Conservation (phyloP, 2,888 invertebrate species). For the Acanthococcus lagerstroemiae region DNA sequence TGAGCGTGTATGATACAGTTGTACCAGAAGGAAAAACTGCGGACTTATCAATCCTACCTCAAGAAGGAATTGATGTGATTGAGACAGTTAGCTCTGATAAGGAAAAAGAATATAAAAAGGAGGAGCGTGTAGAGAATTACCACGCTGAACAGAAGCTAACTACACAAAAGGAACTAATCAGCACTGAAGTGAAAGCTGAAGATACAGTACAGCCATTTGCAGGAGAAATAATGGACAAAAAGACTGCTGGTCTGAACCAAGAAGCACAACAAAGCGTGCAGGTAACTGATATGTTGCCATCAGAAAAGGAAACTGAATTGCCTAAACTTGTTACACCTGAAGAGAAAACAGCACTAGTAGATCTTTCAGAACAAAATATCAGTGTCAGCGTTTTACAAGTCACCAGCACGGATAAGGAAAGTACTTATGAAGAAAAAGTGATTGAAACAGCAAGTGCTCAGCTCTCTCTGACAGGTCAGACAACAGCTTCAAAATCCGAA, state of each 20-base stretch:
- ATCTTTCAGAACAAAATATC: conserved; percentile 37
- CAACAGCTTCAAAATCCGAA: conserved; percentile 38
- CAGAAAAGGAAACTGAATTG: conserved; percentile 48
- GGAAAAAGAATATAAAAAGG: conserved; percentile 42
- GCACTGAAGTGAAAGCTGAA: conserved; percentile 45
- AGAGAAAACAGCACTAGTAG: conserved; percentile 44
- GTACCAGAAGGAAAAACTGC: conserved; percentile 44
- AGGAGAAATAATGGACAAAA: conserved; percentile 38
- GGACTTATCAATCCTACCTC: conserved; percentile 42
- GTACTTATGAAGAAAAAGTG: conserved; percentile 36
- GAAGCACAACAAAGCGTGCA: conserved; percentile 36
- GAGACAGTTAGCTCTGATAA: conserved; percentile 46
- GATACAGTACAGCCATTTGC: conserved; percentile 42
- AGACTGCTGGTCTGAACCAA: background rate
- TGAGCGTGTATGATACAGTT: conserved; percentile 42
- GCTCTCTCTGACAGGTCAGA: conserved; percentile 34
- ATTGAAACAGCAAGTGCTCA: background rate
- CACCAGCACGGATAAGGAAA: conserved; percentile 45
- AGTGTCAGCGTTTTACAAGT: conserved; percentile 44
- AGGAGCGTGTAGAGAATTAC: background rate
- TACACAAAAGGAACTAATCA: conserved; percentile 45
- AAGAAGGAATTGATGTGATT: conserved; percentile 45
- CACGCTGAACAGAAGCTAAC: conserved; percentile 44
- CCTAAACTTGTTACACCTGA: conserved; percentile 45
- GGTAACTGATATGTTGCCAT: conserved; percentile 38